A percentile compares a stretch with the other conserved stretches of the same genome.
Evolutionary conservation across 2,888 invertebrate genomes (phyloP).

Genomic region (Thecocarcelia acutangulata): DNA sequence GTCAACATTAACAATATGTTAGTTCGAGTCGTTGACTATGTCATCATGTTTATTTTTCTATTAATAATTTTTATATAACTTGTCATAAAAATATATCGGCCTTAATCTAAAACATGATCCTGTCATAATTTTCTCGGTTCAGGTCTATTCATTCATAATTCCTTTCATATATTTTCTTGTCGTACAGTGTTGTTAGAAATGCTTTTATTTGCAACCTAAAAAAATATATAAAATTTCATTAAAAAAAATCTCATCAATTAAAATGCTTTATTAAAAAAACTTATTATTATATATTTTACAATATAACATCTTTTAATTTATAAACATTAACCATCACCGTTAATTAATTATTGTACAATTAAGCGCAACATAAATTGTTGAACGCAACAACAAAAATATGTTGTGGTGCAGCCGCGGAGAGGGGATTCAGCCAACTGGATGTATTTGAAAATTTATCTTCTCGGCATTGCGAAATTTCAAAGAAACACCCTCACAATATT

Average conservation of each 20-base stretch:
- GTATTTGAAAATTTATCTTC: slow-evolving; percentile 72
- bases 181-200: too few relatives aligned
- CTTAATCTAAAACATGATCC: too few relatives aligned
- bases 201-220: background rate
- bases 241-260: slow-evolving; percentile 2
- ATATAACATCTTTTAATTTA: slow-evolving; percentile 9
- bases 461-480: slow-evolving; percentile 77
- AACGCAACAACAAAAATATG: slow-evolving; percentile 6
- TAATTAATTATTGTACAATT: slow-evolving; percentile 35
- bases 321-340: slow-evolving; percentile 40
- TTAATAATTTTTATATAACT: too few relatives aligned
- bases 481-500: slow-evolving; percentile 78
- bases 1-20: too few relatives aligned
- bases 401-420: background rate
- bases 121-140: too few relatives aligned
- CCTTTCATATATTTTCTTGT: too few relatives aligned
- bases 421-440: slow-evolving; percentile 33
- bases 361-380: background rate
- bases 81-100: too few relatives aligned
- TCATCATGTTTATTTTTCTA: too few relatives aligned
- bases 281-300: slow-evolving; percentile 3
- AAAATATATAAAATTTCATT: too few relatives aligned
- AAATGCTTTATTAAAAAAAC: background rate
- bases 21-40: too few relatives aligned
- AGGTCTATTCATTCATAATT: too few relatives aligned